phyloP scores from a whole-genome alignment of 1,140 invertebrate species.

The Periplaneta americana region DNA sequence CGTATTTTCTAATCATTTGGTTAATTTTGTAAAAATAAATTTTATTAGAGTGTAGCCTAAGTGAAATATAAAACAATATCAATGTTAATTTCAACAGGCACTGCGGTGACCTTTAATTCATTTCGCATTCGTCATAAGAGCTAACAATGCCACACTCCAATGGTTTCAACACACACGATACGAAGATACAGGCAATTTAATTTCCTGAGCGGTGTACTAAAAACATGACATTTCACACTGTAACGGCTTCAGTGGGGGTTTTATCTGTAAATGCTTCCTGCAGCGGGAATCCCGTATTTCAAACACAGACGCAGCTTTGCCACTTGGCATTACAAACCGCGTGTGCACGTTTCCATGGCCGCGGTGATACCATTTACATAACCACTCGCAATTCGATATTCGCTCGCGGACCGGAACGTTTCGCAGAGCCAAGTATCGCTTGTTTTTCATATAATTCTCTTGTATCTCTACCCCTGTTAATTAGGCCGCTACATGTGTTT shows the following conservation, averaged over 20 bases:
- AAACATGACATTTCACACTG: background rate
- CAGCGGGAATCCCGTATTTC: too few relatives aligned
- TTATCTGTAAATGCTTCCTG: background rate
- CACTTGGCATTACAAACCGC: background rate
- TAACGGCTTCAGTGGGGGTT: background rate
- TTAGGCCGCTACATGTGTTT: background rate
- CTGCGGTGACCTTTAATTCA: too few relatives aligned
- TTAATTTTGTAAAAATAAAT: too few relatives aligned
- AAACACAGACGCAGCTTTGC: background rate
- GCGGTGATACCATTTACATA: background rate
- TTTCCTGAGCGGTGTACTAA: background rate
- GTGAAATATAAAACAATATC: too few relatives aligned
- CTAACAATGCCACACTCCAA: background rate
- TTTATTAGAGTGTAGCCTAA: too few relatives aligned
- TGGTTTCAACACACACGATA: background rate
- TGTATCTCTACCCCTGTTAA: background rate
- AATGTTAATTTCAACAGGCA: too few relatives aligned
- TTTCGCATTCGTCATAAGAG: background rate
- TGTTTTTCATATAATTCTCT: background rate
- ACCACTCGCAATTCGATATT: background rate
- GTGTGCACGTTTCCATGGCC: too few relatives aligned
- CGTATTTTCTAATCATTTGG: too few relatives aligned
- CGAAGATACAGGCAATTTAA: background rate
- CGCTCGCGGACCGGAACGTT: background rate
- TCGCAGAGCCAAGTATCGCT: too few relatives aligned